These are phyloP conservation scores for Sturmia bella DNA, from an alignment of 2,888 invertebrate species.

Conservation along the genomic window DNA sequence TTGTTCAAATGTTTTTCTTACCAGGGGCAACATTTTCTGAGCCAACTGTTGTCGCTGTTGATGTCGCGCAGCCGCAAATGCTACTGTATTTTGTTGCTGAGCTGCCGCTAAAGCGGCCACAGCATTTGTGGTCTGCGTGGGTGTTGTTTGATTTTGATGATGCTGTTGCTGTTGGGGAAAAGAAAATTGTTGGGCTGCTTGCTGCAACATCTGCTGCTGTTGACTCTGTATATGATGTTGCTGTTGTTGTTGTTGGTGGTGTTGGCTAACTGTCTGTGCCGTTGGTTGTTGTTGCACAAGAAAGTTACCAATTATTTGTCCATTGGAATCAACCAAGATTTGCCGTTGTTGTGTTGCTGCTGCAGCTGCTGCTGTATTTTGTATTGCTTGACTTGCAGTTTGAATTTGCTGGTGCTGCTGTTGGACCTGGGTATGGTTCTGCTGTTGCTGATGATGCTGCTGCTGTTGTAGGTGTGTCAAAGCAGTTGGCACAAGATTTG, in stretches of 20 bases:
- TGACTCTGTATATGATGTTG: slow-evolving; percentile 50
- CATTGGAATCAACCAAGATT: slow-evolving; percentile 80
- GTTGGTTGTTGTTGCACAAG: slow-evolving; percentile 76
- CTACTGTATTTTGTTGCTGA: slow-evolving; percentile 53
- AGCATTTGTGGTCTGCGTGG: slow-evolving; percentile 61
- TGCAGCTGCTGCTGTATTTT: slow-evolving; percentile 69
- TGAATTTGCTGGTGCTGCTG: slow-evolving; percentile 63
- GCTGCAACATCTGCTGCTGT: slow-evolving; percentile 61
- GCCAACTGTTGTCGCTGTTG: slow-evolving; percentile 70
- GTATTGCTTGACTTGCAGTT: slow-evolving; percentile 56
- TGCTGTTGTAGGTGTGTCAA: slow-evolving; percentile 70
- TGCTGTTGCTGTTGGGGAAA: slow-evolving; percentile 68
- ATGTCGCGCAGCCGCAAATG: slow-evolving; percentile 67
- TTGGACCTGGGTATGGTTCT: slow-evolving; percentile 58
- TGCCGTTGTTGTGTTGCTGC: slow-evolving; percentile 75
- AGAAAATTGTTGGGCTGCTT: slow-evolving; percentile 60
- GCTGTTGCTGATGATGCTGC: slow-evolving; percentile 65
- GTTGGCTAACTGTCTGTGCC: slow-evolving; percentile 66
- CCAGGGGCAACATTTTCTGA: slow-evolving; percentile 75
- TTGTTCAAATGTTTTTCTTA: slow-evolving; percentile 75
- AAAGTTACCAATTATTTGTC: slow-evolving; percentile 80
- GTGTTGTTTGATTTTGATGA: slow-evolving; percentile 69
- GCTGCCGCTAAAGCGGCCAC: slow-evolving; percentile 71
- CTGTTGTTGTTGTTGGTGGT: slow-evolving; percentile 51
- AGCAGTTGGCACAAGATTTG: slow-evolving; percentile 53